These are phyloP conservation scores for Ladona fulva DNA, from an alignment of 1,140 invertebrate species.

Conservation along the genomic window DNA sequence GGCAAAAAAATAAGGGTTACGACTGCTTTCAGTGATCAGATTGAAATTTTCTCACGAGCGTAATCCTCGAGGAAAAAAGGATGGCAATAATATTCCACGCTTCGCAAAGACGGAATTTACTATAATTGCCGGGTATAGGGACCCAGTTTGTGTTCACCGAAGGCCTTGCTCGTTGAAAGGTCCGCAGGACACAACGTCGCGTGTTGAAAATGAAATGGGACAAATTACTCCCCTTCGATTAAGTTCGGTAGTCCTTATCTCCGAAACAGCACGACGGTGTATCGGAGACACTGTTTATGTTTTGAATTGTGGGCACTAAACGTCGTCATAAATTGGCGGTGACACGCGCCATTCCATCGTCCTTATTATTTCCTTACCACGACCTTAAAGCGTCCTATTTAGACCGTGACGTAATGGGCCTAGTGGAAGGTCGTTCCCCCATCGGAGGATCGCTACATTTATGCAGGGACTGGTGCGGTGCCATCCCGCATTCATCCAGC, in stretches of 20 bases:
- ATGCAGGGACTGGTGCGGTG: no score
- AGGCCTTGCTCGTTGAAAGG: no score
- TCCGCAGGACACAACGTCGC: no score
- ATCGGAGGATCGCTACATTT: no score
- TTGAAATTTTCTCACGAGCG: background rate
- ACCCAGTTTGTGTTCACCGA: background rate
- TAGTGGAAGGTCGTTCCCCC: no score
- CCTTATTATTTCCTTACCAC: background rate
- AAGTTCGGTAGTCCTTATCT: slow-evolving; percentile 1
- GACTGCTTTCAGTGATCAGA: no score
- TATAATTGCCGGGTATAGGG: background rate
- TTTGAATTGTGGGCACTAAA: background rate
- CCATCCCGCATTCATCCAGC: background rate
- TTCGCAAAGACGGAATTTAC: background rate
- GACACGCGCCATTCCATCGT: background rate
- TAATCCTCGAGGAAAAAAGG: no score
- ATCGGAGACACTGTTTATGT: background rate
- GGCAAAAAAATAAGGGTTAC: no score
- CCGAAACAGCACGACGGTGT: background rate
- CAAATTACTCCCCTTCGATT: background rate
- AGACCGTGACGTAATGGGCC: background rate
- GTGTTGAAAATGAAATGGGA: no score
- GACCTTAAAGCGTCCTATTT: background rate
- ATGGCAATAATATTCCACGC: slow-evolving; percentile 1
- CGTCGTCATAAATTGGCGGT: background rate